Percentiles rank a stretch among this genome's conserved stretches.
phyloP scores from a whole-genome alignment of 2,113 vertebrate species.

The Hyperopisus bebe region DNA sequence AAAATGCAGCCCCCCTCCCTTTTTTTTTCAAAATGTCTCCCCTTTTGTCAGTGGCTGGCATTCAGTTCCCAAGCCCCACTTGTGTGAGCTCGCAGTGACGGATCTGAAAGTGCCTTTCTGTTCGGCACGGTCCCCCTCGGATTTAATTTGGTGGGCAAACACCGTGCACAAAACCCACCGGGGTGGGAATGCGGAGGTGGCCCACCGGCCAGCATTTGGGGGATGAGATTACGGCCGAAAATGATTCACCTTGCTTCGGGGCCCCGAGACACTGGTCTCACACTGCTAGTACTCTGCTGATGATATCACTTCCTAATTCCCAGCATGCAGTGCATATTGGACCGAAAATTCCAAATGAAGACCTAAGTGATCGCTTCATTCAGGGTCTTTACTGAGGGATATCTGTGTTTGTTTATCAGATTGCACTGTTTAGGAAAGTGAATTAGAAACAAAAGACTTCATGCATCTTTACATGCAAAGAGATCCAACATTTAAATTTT shows the following conservation, averaged over 20 bases:
- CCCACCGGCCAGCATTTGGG: slow-evolving; percentile 51
- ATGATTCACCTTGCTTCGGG: not conserved
- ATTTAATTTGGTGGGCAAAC: slow-evolving; percentile 56
- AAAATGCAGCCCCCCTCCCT: slow-evolving; percentile 46
- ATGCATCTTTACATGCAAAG: not conserved
- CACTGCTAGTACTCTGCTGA: not conserved
- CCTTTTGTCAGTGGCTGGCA: slow-evolving; percentile 13
- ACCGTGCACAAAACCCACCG: slow-evolving; percentile 45
- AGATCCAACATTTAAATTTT: not conserved
- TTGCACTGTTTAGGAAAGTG: not conserved
- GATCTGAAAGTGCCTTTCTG: slow-evolving; percentile 52
- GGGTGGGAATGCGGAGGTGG: slow-evolving; percentile 53
- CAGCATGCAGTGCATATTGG: not conserved
- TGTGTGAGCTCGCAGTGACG: slow-evolving; percentile 43
- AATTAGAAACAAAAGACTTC: not conserved
- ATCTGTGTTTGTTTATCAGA: not conserved
- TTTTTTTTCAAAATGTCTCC: slow-evolving; percentile 20
- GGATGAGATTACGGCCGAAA: slow-evolving; percentile 25
- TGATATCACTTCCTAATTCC: slow-evolving; percentile 21
- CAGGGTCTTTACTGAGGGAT: not conserved
- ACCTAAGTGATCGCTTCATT: not conserved
- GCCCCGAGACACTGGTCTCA: not conserved
- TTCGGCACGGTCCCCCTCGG: slow-evolving; percentile 45
- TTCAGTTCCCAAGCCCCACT: slow-evolving; percentile 39
- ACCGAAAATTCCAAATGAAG: not conserved